Percentiles rank a stretch among this genome's conserved stretches.
Conservation (phyloP, 1,140 invertebrate species). For the Whitmania pigra region DNA sequence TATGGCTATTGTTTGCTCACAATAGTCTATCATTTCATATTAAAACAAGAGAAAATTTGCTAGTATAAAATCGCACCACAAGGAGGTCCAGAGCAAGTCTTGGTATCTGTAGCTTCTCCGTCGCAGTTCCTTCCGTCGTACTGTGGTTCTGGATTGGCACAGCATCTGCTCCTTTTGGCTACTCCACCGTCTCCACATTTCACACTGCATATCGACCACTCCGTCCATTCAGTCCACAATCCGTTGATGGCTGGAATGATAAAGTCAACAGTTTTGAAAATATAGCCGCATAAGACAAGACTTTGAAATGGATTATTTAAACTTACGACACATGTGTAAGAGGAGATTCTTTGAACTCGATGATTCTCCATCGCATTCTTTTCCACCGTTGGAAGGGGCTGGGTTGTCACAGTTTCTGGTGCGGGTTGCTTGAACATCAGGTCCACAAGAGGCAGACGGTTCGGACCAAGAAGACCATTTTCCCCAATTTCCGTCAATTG, state of each 20-base stretch:
- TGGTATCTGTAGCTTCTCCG: constrained; percentile 22
- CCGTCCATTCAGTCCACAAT: constrained; percentile 23
- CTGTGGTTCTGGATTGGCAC: constrained; percentile 24
- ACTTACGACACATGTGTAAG: constrained; percentile 11
- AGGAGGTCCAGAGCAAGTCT: constrained; percentile 20
- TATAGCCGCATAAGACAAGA: not conserved
- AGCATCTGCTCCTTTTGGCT: constrained; percentile 18
- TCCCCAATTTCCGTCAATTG: constrained; percentile 16
- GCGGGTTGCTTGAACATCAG: constrained; percentile 35
- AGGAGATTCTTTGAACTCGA: not conserved
- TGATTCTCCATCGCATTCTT: constrained; percentile 17
- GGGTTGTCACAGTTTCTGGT: constrained; percentile 45
- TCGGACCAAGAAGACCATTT: constrained; percentile 17
- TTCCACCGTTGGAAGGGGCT: constrained; percentile 18
- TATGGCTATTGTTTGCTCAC: too few relatives aligned
- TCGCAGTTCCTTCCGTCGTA: constrained; percentile 26
- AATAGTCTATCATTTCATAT: too few relatives aligned
- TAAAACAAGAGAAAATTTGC: not conserved
- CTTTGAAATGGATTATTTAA: too few relatives aligned
- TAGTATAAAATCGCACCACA: not conserved
- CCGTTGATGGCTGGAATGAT: constrained; percentile 22
- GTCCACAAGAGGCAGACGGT: constrained; percentile 13
- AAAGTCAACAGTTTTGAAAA: not conserved
- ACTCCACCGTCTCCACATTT: not conserved
- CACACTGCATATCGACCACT: constrained; percentile 24